Base-by-base conservation (phyloP, 2,113 vertebrate genomes). In the Ahaetulla prasina region DNA sequence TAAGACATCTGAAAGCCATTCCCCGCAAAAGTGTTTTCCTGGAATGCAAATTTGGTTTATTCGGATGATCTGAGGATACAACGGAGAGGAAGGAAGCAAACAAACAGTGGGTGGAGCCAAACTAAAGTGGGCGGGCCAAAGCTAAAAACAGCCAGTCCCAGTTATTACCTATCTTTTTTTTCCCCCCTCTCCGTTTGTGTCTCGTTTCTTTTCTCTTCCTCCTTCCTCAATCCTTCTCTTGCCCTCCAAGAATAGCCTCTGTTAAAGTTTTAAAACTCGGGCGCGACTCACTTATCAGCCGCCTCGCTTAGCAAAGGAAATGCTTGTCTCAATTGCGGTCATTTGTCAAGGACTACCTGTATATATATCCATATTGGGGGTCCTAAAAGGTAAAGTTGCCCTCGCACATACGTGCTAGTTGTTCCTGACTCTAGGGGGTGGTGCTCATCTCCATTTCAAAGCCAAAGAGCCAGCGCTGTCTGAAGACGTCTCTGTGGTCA, bases 151-250 rank as follows among this genome's bases (percentile, higher is more conserved):
- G 27, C 25, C 27, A 4, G 27, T 12, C 27, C 60, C 60, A 16
- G 4, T n/a, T 68, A n/a, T 68, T 68, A n/a, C 30, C 30, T 68
- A 6, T 68, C 30, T 6, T 10, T 10, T 14, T 9, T 14, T 25
- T 2, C 2, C 2, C 2, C 2, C 2, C 60, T n/a, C 3, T n/a
- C 11, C 12, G 4, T 68, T 68, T n/a, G 11, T n/a, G 27, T 57
- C 55, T 27, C 55, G 0, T 57, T 57, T 27, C 55, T 57, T 54
- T 54, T 54, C 25, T 27, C 60, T n/a, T n/a, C 30, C 30, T 68
- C 27, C 23, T 25, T 68, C 60, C 60, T 68, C 27, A 14, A 11
- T 68, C 30, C 60, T 68, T n/a, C 60, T n/a, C 30, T 68, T 68
- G 14, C 30, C 11, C 12, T 11, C 60, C 12, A 68, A 14, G 30